phyloP scores from a whole-genome alignment of 2,113 vertebrate species.

The Aleadryas rufinucha region DNA sequence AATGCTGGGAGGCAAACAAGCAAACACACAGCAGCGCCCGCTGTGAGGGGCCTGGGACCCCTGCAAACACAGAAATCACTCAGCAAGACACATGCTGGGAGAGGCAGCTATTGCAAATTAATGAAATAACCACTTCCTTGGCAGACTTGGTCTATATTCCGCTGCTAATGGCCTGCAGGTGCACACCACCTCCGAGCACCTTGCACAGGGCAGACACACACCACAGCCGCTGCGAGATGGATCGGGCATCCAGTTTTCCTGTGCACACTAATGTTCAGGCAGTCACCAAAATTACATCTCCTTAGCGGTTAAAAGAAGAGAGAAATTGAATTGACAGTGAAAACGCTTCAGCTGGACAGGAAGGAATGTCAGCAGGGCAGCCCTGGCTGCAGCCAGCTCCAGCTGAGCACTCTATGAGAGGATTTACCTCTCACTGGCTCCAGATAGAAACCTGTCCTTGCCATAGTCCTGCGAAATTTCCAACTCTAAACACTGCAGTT shows the following conservation, averaged over 20 bases:
- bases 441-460: not conserved
- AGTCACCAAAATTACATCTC: not conserved
- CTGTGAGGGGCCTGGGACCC: not conserved
- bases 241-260: rapidly evolving
- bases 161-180: not conserved
- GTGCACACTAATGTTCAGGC: rapidly evolving
- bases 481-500: not conserved
- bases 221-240: not conserved
- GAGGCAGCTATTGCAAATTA: not conserved
- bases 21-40: rapidly evolving
- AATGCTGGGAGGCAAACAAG: not conserved
- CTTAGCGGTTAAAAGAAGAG: not conserved
- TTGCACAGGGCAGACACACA: rapidly evolving
- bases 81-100: not conserved
- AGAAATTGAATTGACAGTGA: not conserved
- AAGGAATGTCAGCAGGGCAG: not conserved
- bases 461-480: not conserved
- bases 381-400: not conserved
- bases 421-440: not conserved
- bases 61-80: not conserved
- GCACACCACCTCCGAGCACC: not conserved
- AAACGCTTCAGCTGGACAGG: not conserved
- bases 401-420: not conserved
- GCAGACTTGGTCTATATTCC: not conserved
- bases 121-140: not conserved